Base-by-base conservation (phyloP, 2,888 invertebrate species). In the Antheraea assamensis region DNA sequence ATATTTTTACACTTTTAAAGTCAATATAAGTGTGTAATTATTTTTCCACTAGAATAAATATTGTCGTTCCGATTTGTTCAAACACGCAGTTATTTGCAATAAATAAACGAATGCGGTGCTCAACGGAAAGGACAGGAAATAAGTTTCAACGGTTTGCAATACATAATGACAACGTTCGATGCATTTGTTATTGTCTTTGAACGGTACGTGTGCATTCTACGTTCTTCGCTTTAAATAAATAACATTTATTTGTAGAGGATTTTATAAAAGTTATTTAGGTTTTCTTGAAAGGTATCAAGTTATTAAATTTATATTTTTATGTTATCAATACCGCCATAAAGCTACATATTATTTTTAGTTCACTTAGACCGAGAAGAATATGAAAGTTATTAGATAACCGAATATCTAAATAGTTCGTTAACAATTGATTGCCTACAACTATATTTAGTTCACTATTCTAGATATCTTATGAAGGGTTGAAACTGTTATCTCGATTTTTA, bases 41-140 rank as follows among this genome's bases (percentile, higher is more conserved):
- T 64, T 64, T 64, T 64, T 30, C 27, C 30, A 64, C 17, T 64
- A 64, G 30, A 17, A 30, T 64, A 30, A 64, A 64, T 30, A 27
- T 64, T 30, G 61, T 64, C 17, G 27, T 35, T 10, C 19, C 8
- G n/a, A 35, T 35, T 68, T 35, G n/a, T 68, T 68, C 68, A 74
- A 64, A 74, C 30, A 49, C 24, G 31, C 64, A 35, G 75, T 75
- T 81, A 81, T 78, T 79, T 77, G 78, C 76, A 77, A 75, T 78
- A 78, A 80, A 79, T 78, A 79, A 78, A 77, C 75, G 74, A 24
- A 76, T 74, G 77, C 76, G 76, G 75, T 74, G 71, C 75, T 76
- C 76, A 72, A 74, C 64, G 70, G 78, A 78, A 78, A 77, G 77
- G 74, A 74, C 75, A 76, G 80, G 78, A 80, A 79, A 78, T 76